phyloP scores from a whole-genome alignment of 1,140 invertebrate genomes.

The Aphelenchoides fujianensis region DNA sequence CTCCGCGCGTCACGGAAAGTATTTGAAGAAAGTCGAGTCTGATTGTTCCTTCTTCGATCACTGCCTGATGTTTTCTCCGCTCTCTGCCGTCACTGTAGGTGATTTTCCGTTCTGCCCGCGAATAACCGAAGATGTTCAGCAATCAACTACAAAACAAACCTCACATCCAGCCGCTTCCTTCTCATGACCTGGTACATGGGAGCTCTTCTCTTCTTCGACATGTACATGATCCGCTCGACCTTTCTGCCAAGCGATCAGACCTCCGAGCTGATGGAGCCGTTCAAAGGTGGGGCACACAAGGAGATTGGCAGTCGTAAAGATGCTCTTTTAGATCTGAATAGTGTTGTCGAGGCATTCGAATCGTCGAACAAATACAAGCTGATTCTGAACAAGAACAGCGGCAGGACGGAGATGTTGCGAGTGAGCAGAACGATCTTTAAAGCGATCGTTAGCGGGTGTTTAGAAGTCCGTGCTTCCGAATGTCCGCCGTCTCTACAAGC shows the following conservation, averaged over 20 bases:
- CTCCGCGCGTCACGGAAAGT: not conserved
- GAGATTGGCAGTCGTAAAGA: no score
- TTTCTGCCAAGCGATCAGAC: not conserved
- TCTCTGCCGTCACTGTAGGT: conserved; percentile 7
- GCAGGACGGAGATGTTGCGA: not conserved
- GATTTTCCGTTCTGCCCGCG: not conserved
- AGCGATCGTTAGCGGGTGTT: not conserved
- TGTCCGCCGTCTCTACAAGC: not conserved
- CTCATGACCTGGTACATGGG: not conserved
- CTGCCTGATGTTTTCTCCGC: conserved; percentile 5
- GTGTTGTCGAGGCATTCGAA: conserved; percentile 15
- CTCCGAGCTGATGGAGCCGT: not conserved
- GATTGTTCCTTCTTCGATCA: conserved; percentile 1
- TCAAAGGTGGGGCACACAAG: conserved; percentile 9
- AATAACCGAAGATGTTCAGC: not conserved
- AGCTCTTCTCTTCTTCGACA: not conserved
- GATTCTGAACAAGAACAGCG: conserved; percentile 7
- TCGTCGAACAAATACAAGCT: conserved; percentile 9
- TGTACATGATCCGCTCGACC: not conserved
- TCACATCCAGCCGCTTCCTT: not conserved
- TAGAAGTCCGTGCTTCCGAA: conserved; percentile 7
- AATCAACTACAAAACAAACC: not conserved
- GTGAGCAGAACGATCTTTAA: no score
- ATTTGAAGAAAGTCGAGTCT: not conserved
- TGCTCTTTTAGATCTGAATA: conserved; percentile 16